phyloP scores from a whole-genome alignment of 2,113 vertebrate species.

The Gobius niger region DNA sequence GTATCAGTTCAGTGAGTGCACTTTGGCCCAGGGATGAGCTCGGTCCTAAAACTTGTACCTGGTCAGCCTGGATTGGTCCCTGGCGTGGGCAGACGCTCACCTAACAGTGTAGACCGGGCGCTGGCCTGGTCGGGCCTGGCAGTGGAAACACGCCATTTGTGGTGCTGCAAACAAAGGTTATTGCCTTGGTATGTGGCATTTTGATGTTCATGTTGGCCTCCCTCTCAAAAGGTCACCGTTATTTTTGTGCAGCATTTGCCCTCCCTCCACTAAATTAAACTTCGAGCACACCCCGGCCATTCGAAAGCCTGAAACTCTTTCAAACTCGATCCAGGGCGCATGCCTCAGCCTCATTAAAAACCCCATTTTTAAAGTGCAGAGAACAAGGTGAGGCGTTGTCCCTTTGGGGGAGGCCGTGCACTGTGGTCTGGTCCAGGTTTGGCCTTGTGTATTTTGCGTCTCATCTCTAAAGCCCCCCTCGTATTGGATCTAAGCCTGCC shows the following conservation, averaged over 20 bases:
- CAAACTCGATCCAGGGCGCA: constrained; percentile 5
- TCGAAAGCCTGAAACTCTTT: constrained; percentile 12
- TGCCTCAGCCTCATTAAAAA: constrained; percentile 25
- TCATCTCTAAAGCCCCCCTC: constrained; percentile 26
- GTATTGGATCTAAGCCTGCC: constrained; percentile 13
- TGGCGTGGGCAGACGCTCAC: too few species aligned
- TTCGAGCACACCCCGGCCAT: background rate
- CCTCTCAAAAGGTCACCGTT: background rate
- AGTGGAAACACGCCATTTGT: too few species aligned
- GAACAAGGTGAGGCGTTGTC: constrained; percentile 25
- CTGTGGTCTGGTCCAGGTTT: constrained; percentile 20
- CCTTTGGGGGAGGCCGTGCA: constrained; percentile 25
- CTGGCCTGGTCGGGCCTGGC: too few species aligned
- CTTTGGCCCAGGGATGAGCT: too few species aligned
- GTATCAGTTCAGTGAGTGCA: too few species aligned
- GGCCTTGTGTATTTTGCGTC: constrained; percentile 20
- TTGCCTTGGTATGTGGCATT: background rate
- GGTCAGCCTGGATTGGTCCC: too few species aligned
- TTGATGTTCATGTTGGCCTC: background rate
- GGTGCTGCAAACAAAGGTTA: too few species aligned
- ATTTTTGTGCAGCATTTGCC: constrained; percentile 7
- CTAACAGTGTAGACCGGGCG: too few species aligned
- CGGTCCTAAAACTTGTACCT: too few species aligned
- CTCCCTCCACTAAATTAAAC: constrained; percentile 7
- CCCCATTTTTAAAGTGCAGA: constrained; percentile 2